These are phyloP conservation scores for Tipula unca DNA, from an alignment of 2,888 invertebrate genomes.

Conservation along the genomic window DNA sequence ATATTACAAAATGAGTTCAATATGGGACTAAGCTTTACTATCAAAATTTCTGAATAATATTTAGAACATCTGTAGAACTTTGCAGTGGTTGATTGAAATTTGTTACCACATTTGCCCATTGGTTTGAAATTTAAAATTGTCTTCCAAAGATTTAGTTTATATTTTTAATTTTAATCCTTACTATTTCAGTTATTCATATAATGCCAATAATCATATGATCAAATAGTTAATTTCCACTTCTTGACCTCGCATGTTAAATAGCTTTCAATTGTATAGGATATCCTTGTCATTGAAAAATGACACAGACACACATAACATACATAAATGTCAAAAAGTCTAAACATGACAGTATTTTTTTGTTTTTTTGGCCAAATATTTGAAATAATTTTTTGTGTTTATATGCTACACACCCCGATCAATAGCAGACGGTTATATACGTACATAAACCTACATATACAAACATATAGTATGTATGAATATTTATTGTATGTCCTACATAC, in stretches of 20 bases:
- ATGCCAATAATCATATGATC: no score
- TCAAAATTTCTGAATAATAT: no score
- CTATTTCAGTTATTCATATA: no score
- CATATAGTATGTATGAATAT: neutral
- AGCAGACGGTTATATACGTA: neutral
- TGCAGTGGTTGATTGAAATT: no score
- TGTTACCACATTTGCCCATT: no score
- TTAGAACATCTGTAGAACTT: no score
- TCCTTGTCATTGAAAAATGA: neutral
- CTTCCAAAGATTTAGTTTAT: no score
- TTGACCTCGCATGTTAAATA: neutral
- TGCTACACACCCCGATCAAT: neutral
- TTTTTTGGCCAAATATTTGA: neutral
- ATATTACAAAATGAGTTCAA: no score
- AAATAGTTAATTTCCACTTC: neutral
- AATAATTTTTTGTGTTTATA: neutral
- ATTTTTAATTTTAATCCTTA: no score
- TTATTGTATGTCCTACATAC: neutral
- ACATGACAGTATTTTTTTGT: neutral
- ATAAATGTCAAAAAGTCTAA: neutral
- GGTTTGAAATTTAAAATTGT: no score
- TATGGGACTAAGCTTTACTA: no score
- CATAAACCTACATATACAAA: neutral
- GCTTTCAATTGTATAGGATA: neutral
- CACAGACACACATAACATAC: neutral